These are phyloP conservation scores for Gyrodactylus bullatarudis DNA, from an alignment of 1,140 invertebrate genomes.

Conservation along the genomic window DNA sequence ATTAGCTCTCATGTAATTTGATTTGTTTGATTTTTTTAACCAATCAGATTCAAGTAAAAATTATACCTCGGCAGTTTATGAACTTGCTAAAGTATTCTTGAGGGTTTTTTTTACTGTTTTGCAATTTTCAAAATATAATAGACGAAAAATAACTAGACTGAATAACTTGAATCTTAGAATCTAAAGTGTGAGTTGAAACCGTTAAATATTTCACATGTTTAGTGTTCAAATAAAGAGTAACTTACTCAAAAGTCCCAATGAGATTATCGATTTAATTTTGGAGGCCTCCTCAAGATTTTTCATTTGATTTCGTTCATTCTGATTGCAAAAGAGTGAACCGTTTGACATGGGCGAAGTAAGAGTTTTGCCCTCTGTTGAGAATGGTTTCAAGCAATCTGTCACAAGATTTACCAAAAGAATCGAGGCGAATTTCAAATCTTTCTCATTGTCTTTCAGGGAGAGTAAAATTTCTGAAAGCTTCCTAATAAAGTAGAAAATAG, in stretches of 20 bases:
- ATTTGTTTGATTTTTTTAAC: too few species aligned
- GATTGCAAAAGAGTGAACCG: background rate
- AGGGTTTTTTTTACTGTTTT: background rate
- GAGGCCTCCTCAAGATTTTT: background rate
- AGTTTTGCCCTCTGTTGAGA: background rate
- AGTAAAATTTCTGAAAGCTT: background rate
- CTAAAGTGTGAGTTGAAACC: too few species aligned
- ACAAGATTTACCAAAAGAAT: background rate
- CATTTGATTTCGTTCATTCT: background rate
- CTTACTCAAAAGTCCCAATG: background rate
- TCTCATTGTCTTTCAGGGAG: too few species aligned
- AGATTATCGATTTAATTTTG: background rate
- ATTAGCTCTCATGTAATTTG: too few species aligned
- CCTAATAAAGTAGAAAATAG: background rate
- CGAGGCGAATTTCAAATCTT: background rate
- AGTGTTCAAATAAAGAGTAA: background rate
- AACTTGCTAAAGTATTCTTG: background rate
- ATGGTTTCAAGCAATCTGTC: background rate
- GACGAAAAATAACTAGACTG: too few species aligned
- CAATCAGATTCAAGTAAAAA: too few species aligned
- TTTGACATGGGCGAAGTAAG: background rate
- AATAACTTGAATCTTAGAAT: too few species aligned
- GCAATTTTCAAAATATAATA: too few species aligned
- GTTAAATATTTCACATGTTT: too few species aligned
- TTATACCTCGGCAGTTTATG: too few species aligned